Evolutionary conservation across 2,888 invertebrate genomes (phyloP), one percentile per base, ranked within the genome.

Genomic region (Drosophila merina): DNA sequence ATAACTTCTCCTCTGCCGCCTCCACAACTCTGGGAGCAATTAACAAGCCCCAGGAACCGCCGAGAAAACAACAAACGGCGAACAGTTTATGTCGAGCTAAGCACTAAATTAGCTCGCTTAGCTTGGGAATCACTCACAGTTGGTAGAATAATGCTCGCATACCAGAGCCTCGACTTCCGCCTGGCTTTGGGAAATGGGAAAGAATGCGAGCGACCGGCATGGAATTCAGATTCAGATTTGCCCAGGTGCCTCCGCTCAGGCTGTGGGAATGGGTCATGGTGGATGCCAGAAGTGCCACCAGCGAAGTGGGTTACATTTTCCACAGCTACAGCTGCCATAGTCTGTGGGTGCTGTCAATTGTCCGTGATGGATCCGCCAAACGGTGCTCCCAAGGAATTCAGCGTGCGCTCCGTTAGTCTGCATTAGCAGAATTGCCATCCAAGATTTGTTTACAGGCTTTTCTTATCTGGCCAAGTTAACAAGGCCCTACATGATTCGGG

Each of bases 251-350:
- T 54, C 12, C 20, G 50, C 75, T 73, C 58, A 57, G 57, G 50
- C 67, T 75, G 68, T 86, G 86, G 67, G 86, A 82, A 81, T 82
- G 76, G 85, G 82, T 85, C 80, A 82, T 78, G 81, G 74, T 60
- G 70, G 28, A 52, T 58, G 47, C 45, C 42, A 42, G 14, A 20
- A 38, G 31, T 50, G 50, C 33, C 38, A 36, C 49, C 31, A 48
- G 25, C 47, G 55, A 83, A 79, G 71, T 85, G 83, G 79, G 82
- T 85, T 77, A 80, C 52, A 57, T 60, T 60, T 40, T 60, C 30
- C 38, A 44, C 57, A 7, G 31, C n/a, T 42, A 20, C 36, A 20
- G n/a, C 36, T 36, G 36, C 36, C 36, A n/a, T 6, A 36, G 5
- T 42, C 40, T 31, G 67, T 57, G 68, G 67, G 67, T 57, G 57